Conservation (phyloP, 2,797 vertebrate species). For the Enteromius thamalakanensis region DNA sequence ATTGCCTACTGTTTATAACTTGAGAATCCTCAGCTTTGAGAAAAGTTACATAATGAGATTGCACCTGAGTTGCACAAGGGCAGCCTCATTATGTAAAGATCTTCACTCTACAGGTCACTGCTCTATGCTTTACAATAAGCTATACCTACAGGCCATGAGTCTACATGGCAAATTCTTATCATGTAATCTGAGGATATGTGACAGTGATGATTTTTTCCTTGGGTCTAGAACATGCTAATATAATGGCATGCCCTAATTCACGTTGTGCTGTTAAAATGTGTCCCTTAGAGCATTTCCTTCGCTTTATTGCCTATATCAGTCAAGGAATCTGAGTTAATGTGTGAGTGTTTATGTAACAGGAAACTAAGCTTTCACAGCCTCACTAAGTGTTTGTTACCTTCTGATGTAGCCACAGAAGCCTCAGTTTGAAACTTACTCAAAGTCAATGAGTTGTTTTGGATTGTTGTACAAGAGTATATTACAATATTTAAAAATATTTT, state of each 20-base stretch:
- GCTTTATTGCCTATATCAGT: slow-evolving; percentile 18
- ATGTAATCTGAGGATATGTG: neutral
- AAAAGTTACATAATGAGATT: neutral
- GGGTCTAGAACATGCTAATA: neutral
- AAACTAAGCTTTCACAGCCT: neutral
- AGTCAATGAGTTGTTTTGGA: neutral
- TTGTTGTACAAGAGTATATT: neutral
- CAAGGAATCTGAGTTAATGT: neutral
- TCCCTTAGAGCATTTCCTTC: neutral
- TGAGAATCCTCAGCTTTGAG: neutral
- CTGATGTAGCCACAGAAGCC: slow-evolving; percentile 52
- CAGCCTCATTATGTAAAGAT: neutral
- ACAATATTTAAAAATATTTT: neutral
- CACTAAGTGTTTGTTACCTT: slow-evolving; percentile 58
- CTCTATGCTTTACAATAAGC: neutral
- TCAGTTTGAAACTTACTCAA: neutral
- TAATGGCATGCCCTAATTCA: neutral
- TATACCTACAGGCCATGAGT: neutral
- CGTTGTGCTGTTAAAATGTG: neutral
- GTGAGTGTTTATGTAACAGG: slow-evolving; percentile 13
- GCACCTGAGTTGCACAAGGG: neutral
- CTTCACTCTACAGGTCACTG: neutral
- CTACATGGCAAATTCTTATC: neutral
- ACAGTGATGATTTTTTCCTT: neutral
- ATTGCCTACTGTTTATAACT: neutral